These are phyloP conservation scores for Rhinolophus sinicus DNA, from an alignment of 2,113 vertebrate genomes.

Conservation along the genomic window DNA sequence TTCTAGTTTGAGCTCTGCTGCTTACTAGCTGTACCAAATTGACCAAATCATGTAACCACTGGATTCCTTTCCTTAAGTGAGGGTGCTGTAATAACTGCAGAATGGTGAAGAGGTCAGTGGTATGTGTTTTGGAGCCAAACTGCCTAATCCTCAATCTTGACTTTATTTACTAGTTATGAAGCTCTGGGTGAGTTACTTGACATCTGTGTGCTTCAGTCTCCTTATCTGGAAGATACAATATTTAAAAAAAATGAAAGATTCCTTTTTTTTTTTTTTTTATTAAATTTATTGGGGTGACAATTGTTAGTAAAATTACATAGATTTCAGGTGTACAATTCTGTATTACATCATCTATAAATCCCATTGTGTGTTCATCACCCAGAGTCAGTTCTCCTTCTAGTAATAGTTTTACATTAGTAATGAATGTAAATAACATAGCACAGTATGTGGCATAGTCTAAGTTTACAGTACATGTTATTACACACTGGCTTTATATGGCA, in stretches of 20 bases:
- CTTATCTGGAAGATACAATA: background rate
- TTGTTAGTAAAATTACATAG: no score
- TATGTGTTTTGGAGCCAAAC: background rate
- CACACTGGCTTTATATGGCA: background rate
- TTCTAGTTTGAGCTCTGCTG: background rate
- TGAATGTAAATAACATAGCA: background rate
- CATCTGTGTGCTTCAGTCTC: background rate
- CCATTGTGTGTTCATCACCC: no score
- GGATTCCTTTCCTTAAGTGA: background rate
- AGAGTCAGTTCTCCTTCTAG: no score
- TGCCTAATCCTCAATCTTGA: background rate
- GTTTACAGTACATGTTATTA: background rate
- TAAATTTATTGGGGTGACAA: no score
- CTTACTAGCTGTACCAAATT: background rate
- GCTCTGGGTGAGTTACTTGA: background rate
- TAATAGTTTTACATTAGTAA: background rate
- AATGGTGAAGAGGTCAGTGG: background rate
- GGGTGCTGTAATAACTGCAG: background rate
- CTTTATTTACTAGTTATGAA: conserved; percentile 2
- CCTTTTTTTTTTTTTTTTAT: no score
- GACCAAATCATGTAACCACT: background rate
- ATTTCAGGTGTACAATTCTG: no score
- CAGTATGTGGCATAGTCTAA: background rate
- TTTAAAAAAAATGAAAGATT: background rate
- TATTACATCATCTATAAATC: no score